These are phyloP conservation scores for Phenacoccus solenopsis DNA, from an alignment of 1,140 invertebrate species.

Conservation along the genomic window DNA sequence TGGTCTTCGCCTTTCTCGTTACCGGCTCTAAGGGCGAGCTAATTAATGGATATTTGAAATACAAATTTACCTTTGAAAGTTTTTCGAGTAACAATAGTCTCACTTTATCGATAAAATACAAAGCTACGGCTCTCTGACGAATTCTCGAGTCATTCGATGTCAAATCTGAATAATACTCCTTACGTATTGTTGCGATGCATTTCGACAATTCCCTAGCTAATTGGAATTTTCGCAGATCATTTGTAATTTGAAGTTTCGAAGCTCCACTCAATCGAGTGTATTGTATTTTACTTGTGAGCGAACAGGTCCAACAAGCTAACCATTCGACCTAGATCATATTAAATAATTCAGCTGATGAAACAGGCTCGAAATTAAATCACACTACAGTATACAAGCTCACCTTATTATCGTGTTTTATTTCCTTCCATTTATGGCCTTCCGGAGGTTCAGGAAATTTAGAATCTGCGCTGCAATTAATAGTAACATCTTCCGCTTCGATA, in stretches of 20 bases:
- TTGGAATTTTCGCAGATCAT: slow-evolving; percentile 99
- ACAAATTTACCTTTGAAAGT: not conserved
- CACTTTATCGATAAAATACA: slow-evolving; percentile 97
- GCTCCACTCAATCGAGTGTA: slow-evolving; percentile 99
- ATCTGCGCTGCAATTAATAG: slow-evolving; percentile 95
- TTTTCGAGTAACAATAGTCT: not conserved
- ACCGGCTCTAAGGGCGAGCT: slow-evolving; percentile 92
- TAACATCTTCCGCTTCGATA: slow-evolving; percentile 85
- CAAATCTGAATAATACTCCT: slow-evolving; percentile 81
- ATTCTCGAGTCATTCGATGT: slow-evolving; percentile 98
- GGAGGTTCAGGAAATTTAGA: slow-evolving; percentile 78
- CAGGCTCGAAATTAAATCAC: not conserved
- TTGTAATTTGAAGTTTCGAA: slow-evolving; percentile 96
- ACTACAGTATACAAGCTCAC: slow-evolving; percentile 37
- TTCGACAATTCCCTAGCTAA: slow-evolving; percentile 82
- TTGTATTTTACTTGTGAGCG: slow-evolving; percentile 92
- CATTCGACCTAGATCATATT: slow-evolving; percentile 54
- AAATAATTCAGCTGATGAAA: not conserved
- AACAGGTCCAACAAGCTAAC: slow-evolving; percentile 97
- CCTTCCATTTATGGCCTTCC: slow-evolving; percentile 85
- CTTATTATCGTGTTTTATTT: slow-evolving; percentile 87
- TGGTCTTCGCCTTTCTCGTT: slow-evolving; percentile 99
- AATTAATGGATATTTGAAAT: slow-evolving; percentile 20
- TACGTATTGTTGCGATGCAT: slow-evolving; percentile 83
- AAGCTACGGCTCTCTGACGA: slow-evolving; percentile 88